Conservation (phyloP, 1,140 invertebrate species). For the Metaphire vulgaris region DNA sequence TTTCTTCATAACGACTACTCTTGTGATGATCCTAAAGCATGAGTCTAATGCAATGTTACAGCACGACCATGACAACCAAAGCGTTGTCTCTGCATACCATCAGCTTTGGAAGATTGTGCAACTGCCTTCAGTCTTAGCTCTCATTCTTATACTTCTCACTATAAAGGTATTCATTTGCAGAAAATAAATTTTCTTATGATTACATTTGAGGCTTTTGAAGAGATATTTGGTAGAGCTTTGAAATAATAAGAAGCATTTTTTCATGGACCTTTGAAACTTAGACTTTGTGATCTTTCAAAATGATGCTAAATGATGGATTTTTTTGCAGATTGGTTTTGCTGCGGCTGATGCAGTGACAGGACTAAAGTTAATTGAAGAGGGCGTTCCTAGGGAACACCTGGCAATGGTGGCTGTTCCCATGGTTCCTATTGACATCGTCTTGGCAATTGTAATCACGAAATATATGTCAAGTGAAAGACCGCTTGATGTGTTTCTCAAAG, state of each 20-base stretch:
- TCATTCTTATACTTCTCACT: constrained; percentile 77
- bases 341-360: constrained; percentile 90
- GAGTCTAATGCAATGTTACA: constrained; percentile 57
- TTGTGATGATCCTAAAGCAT: constrained; percentile 80
- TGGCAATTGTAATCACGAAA: constrained; percentile 79
- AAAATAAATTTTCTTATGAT: too few species aligned
- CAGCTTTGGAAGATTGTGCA: constrained; percentile 75
- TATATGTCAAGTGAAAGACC: constrained; percentile 82
- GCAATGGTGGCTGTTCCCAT: constrained; percentile 80
- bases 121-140: constrained; percentile 67
- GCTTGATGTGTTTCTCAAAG: constrained; percentile 78
- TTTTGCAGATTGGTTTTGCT: constrained; percentile 80
- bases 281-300: too few species aligned
- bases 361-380: constrained; percentile 81
- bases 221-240: background rate
- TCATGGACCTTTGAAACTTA: too few species aligned
- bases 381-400: constrained; percentile 89
- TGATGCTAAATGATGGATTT: too few species aligned
- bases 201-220: too few species aligned
- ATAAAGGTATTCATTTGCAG: constrained; percentile 79
- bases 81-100: constrained; percentile 74
- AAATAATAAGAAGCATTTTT: constrained; percentile 22
- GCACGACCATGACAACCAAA: constrained; percentile 45
- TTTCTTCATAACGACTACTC: constrained; percentile 82
- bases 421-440: constrained; percentile 86